Base-by-base conservation (phyloP, 1,140 invertebrate genomes). In the Bombus affinis region DNA sequence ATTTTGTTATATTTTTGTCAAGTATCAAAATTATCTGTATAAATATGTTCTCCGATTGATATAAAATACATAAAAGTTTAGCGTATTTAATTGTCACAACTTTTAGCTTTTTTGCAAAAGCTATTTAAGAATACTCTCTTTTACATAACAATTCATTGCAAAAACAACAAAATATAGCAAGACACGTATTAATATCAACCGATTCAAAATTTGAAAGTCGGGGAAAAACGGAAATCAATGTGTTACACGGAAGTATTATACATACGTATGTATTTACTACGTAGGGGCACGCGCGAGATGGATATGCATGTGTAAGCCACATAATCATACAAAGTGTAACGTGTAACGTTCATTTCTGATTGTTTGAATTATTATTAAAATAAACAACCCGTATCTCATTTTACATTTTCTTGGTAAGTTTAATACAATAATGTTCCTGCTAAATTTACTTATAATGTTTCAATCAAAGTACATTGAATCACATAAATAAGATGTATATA, bases 51-150 rank as follows among this genome's bases (percentile, higher is more conserved):
- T 25, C 44, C 2, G 3, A 22, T 22, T 28, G 47, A 59, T 47
- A 39, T 35, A 71, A 22, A 73, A n/a, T 4, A 62, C 42, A 15
- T 70, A 35, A 70, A 78, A 75, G 72, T 75, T 47, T 57, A 79
- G 68, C 79, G 37, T 44, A 73, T 73, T 62, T 66, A n/a, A 53
- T 80, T n/a, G n/a, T 35, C 44, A 80, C 25, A 78, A 79, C n/a
- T 18, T 37, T 6, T 22, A 37, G 9, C 13, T 25, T 9, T 44
- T 71, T 12, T 71, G 12, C 12, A 10, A 37, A 39, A 71, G n/a
- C 28, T 35, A 0, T 13, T 70, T 70, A 25, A 3, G 3, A 39
- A 13, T 39, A 71, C 9, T 13, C 37, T 68, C 9, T 25, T 39
- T 1, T 10, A 71, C 3, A 2, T 13, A 0, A 2, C 68, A 13